phyloP scores from a whole-genome alignment of 2,113 vertebrate genomes.

The Symphodus melops region DNA sequence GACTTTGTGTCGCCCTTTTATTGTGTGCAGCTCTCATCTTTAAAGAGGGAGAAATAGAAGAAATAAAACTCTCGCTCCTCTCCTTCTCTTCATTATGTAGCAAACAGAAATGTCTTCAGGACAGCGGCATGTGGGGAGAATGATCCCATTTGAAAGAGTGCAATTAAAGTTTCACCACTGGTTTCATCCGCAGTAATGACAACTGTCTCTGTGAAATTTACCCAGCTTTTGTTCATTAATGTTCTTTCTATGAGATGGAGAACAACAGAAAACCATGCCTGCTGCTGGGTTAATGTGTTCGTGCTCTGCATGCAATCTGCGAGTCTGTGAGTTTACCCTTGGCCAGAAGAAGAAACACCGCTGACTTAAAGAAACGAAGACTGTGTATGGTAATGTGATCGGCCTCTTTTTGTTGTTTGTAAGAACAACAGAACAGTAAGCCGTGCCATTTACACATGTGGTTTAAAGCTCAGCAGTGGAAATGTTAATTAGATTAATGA shows the following conservation, averaged over 20 bases:
- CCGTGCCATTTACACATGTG: no score
- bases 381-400: no score
- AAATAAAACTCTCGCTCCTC: neutral
- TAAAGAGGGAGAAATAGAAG: constrained; percentile 9
- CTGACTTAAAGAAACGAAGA: neutral
- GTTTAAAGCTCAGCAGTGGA: no score
- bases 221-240: neutral
- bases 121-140: neutral
- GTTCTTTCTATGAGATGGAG: neutral
- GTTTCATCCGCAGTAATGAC: neutral
- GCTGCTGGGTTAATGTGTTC: constrained; percentile 2
- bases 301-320: neutral
- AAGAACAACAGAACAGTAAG: no score
- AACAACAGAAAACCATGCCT: neutral
- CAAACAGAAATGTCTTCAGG: constrained; percentile 4
- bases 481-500: no score
- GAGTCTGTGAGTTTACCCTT: neutral
- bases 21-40: constrained; percentile 24
- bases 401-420: neutral
- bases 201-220: neutral
- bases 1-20: constrained; percentile 1
- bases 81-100: constrained; percentile 21
- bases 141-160: neutral
- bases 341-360: neutral
- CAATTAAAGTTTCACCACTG: neutral